phyloP scores from a whole-genome alignment of 1,140 invertebrate genomes.

The Drosophila paulistorum region DNA sequence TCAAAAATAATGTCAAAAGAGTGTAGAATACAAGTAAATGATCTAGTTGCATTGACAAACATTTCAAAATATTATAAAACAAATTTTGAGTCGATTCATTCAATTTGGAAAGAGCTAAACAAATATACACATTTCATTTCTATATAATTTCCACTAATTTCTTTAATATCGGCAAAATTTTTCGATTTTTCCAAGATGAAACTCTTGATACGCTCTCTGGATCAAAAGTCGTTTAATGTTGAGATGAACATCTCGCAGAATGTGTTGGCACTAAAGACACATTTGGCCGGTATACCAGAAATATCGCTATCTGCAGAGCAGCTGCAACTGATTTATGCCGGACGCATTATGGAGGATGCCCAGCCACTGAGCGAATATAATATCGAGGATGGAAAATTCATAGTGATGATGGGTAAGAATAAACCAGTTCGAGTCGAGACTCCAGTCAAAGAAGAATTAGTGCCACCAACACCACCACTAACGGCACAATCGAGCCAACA shows the following conservation, averaged over 20 bases:
- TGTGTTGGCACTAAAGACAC: constrained; percentile 59
- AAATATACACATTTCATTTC: background rate
- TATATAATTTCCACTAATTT: background rate
- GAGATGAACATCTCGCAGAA: constrained; percentile 51
- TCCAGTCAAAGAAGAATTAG: constrained; percentile 10
- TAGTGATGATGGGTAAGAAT: constrained; percentile 68
- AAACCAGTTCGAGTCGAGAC: background rate
- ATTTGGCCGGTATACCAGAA: constrained; percentile 41
- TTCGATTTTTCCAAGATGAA: constrained; percentile 49
- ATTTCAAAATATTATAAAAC: background rate
- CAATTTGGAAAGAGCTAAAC: background rate
- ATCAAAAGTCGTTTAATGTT: constrained; percentile 58
- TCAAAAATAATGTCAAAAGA: background rate
- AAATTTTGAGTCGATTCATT: background rate
- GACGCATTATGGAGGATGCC: constrained; percentile 68
- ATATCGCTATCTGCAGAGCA: constrained; percentile 48
- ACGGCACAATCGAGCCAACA: background rate
- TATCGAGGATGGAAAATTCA: constrained; percentile 59
- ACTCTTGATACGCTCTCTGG: constrained; percentile 65
- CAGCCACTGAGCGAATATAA: constrained; percentile 51
- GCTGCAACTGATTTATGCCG: constrained; percentile 67
- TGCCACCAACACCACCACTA: constrained; percentile 16
- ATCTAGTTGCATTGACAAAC: background rate
- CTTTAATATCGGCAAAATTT: background rate
- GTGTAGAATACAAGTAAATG: background rate